phyloP scores from a whole-genome alignment of 2,113 vertebrate species.

The Catharus fuscescens region DNA sequence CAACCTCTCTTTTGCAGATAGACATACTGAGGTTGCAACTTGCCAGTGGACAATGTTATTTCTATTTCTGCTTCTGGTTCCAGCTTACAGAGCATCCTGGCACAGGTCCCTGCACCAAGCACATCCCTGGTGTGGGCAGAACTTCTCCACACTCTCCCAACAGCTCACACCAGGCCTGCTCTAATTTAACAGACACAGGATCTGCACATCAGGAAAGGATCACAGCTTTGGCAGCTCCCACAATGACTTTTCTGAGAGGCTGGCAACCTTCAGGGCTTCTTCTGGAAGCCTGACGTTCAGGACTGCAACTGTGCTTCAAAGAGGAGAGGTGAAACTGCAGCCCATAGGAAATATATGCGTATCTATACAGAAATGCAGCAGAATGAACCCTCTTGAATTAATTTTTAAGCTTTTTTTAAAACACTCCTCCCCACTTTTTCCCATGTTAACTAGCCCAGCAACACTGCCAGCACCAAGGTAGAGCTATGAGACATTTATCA shows the following conservation, averaged over 20 bases:
- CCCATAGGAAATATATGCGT: rapidly evolving
- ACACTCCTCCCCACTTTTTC: neutral
- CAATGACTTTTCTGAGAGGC: neutral
- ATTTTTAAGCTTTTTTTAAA: neutral
- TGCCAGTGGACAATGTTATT: neutral
- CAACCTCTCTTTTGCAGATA: neutral
- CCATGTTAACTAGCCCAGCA: neutral
- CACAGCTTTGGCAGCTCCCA: neutral
- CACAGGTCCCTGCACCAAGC: neutral
- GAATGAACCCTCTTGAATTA: neutral
- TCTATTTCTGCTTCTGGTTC: neutral
- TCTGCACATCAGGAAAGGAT: rapidly evolving
- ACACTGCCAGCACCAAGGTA: neutral
- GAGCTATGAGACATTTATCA: neutral
- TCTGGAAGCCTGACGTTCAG: neutral
- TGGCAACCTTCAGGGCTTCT: neutral
- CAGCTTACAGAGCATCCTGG: neutral
- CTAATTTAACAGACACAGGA: neutral
- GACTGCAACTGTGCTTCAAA: neutral
- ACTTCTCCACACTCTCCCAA: neutral
- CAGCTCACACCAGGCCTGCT: neutral
- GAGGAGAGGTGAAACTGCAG: neutral
- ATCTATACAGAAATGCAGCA: neutral
- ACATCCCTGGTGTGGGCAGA: neutral
- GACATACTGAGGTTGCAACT: neutral